Evolutionary conservation across 2,113 vertebrate species (phyloP), one percentile per base, ranked within the genome.

Genomic region (Mola mola): DNA sequence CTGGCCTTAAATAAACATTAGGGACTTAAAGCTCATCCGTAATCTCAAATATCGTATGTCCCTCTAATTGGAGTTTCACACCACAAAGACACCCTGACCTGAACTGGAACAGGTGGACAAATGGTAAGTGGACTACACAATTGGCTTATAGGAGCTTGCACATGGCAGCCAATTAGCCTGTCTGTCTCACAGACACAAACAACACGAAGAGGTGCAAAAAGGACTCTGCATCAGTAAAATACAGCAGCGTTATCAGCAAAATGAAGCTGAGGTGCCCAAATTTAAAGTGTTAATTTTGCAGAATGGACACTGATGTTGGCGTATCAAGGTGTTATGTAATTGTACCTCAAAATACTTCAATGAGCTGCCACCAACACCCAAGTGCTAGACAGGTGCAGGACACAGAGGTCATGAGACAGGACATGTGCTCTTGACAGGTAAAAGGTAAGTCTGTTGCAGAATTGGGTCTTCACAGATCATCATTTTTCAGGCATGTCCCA

Each of bases 1-100:
- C 47, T 72, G 76, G 73, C 74, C 61, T 88, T 89, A 88, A 90
- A 75, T 90, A 88, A 88, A 89, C 89, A 76, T 78, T 26, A 71
- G 53, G 51, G 78, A 66, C 71, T 88, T 87, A 88, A 78, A 75
- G 55, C 20, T 60, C 33, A 85, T 82, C 79, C 40, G 43, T 87
- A 86, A 90, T 90, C 88, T 79, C 71, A 78, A 76, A 74, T 65
- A 83, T 88, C 76, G 78, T 34, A 69, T 62, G 50, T 55, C 31
- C 21, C 48, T 9, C 78, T 90, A 89, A 91, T 87, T 84, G 69
- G 82, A 76, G 79, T 82, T 87, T 85, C 72, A 67, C 78, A 66
- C 64, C 31, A 46, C 44, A 75, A 66, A 81, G 68, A 75, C 75
- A 78, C 65, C 28, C 53, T 72, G 74, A 80, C 79, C 73, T 73